Conservation (phyloP, 2,797 vertebrate genomes). For the Pachyuromys duprasi region DNA sequence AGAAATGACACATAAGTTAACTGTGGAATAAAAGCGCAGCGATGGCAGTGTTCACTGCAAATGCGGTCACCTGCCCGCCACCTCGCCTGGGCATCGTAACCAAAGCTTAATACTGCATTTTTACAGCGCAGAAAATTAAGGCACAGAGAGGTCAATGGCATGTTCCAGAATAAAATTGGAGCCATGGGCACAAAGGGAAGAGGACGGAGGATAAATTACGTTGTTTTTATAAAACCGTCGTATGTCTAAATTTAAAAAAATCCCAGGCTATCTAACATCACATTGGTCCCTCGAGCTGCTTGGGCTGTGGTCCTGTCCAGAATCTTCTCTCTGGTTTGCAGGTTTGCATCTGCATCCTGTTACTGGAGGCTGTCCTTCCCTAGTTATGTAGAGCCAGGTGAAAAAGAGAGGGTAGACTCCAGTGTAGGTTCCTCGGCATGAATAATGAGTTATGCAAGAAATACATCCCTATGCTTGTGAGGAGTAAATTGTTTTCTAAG, state of each 20-base stretch:
- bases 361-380: not conserved
- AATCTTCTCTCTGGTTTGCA: not conserved
- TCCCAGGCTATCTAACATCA: not conserved
- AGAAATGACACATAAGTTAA: not conserved
- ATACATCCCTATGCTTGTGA: not conserved
- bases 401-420: conserved; percentile 29
- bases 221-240: conserved; percentile 22
- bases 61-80: not conserved
- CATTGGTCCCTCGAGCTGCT: not conserved
- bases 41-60: not conserved
- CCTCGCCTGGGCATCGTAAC: not conserved
- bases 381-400: not conserved
- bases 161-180: not conserved
- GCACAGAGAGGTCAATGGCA: not conserved
- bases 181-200: too few relatives aligned
- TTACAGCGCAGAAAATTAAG: conserved; percentile 8
- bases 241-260: conserved; percentile 3
- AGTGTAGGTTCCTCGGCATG: not conserved
- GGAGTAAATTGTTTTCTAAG: not conserved
- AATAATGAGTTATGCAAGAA: not conserved
- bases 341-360: not conserved
- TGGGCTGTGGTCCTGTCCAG: not conserved
- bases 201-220: not conserved
- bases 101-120: not conserved
- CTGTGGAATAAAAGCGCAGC: not conserved